A percentile compares a stretch with the other conserved stretches of the same genome.
Conservation (phyloP, 2,113 vertebrate species). For the Myrmecophaga tridactyla region DNA sequence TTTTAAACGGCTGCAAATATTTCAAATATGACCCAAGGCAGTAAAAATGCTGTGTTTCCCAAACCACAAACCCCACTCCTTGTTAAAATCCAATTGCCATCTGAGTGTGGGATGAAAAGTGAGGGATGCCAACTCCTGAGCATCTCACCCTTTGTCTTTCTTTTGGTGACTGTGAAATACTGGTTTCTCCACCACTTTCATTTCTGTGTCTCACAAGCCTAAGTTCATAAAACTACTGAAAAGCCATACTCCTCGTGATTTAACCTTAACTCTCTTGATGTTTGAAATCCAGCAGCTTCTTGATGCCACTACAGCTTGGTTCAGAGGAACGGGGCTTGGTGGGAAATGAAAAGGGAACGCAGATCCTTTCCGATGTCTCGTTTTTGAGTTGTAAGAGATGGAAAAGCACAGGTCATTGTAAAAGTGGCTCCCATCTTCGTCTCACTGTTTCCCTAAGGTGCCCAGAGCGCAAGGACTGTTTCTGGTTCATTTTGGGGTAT, state of each 20-base stretch:
- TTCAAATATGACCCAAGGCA: slow-evolving; percentile 79
- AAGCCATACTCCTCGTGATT: not conserved
- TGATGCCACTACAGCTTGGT: not conserved
- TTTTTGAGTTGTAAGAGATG: not conserved
- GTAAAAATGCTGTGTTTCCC: slow-evolving; percentile 82
- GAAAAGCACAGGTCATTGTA: not conserved
- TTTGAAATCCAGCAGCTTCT: not conserved
- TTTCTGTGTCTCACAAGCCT: not conserved
- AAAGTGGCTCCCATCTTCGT: not conserved
- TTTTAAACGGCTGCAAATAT: slow-evolving; percentile 82
- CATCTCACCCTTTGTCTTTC: slow-evolving; percentile 26
- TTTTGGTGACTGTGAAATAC: not conserved
- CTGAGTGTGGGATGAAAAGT: slow-evolving; percentile 46
- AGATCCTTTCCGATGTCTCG: not conserved
- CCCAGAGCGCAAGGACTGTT: not conserved
- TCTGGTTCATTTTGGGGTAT: not conserved
- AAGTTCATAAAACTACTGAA: not conserved
- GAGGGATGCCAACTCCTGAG: not conserved
- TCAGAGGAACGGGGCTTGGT: not conserved
- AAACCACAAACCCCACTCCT: slow-evolving; percentile 84
- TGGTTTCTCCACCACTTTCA: not conserved
- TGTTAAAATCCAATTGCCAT: slow-evolving; percentile 81
- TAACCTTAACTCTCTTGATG: not conserved
- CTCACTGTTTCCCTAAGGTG: not conserved
- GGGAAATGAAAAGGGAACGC: not conserved